These are phyloP conservation scores for Brachypteracias leptosomus DNA, from an alignment of 2,113 vertebrate genomes.

Conservation along the genomic window DNA sequence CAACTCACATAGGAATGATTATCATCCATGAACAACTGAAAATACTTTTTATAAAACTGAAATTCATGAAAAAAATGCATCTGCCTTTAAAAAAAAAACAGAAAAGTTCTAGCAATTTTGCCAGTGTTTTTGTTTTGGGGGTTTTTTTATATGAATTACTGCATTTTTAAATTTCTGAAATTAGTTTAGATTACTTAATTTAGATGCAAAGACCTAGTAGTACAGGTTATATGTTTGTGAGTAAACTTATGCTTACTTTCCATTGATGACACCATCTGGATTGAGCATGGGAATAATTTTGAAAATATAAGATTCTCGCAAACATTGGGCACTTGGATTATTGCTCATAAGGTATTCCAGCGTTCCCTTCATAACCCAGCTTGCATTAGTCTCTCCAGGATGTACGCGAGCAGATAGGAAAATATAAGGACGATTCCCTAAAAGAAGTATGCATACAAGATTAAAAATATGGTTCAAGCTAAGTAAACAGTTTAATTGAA, in stretches of 20 bases:
- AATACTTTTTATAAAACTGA: neutral
- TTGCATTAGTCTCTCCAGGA: conserved; percentile 97
- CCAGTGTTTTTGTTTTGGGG: neutral
- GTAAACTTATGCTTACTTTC: conserved; percentile 85
- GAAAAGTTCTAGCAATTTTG: neutral
- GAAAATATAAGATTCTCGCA: conserved; percentile 95
- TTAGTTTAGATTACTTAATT: neutral
- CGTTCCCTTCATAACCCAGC: conserved; percentile 99
- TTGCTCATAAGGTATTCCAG: conserved; percentile 95
- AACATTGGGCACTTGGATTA: conserved; percentile 84
- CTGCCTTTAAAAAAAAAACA: neutral
- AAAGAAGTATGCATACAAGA: conserved; percentile 18
- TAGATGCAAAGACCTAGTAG: neutral
- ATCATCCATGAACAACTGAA: neutral
- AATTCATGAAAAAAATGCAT: neutral
- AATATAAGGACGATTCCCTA: conserved; percentile 94
- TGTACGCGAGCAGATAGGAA: conserved; percentile 96
- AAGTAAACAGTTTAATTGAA: neutral
- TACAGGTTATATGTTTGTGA: neutral
- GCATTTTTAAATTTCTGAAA: neutral
- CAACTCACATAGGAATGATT: neutral
- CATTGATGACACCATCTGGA: conserved; percentile 97
- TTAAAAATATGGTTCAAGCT: neutral
- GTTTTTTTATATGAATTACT: neutral
- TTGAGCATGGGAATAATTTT: conserved; percentile 99